These are phyloP conservation scores for Synergus itoensis DNA, from an alignment of 2,888 invertebrate species.

Conservation along the genomic window DNA sequence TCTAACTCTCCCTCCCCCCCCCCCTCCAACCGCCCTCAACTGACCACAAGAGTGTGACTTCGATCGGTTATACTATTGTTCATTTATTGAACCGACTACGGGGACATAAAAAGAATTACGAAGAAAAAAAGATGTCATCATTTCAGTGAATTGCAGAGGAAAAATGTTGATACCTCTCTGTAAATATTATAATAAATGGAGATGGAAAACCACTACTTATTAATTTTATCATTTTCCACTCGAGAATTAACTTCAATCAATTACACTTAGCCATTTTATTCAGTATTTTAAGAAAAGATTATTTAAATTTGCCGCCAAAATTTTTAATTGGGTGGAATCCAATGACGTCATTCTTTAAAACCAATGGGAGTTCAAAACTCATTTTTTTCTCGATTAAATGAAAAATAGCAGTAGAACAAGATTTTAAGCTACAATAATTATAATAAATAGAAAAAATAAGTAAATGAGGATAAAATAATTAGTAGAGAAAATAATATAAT, in stretches of 20 bases:
- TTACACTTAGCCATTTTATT: background rate
- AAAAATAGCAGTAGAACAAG: background rate
- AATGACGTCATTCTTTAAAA: background rate
- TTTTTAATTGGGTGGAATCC: background rate
- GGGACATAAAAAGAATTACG: background rate
- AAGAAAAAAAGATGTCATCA: slow-evolving; percentile 4
- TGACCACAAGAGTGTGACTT: background rate
- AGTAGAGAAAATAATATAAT: background rate
- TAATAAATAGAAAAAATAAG: background rate
- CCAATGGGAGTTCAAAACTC: background rate
- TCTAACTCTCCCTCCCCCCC: background rate
- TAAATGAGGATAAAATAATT: background rate
- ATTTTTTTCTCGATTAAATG: background rate
- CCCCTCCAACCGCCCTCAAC: background rate
- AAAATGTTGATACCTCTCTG: background rate
- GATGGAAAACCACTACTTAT: background rate
- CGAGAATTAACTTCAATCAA: background rate
- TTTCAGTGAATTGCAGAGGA: slow-evolving; percentile 6
- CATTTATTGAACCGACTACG: slow-evolving; percentile 6
- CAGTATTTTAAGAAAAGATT: background rate
- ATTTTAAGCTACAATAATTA: background rate
- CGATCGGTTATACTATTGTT: slow-evolving; percentile 31
- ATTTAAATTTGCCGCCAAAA: background rate
- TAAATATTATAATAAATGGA: background rate
- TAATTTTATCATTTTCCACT: background rate